Base-by-base conservation (phyloP, 2,888 invertebrate genomes). In the Phlogophora meticulosa region DNA sequence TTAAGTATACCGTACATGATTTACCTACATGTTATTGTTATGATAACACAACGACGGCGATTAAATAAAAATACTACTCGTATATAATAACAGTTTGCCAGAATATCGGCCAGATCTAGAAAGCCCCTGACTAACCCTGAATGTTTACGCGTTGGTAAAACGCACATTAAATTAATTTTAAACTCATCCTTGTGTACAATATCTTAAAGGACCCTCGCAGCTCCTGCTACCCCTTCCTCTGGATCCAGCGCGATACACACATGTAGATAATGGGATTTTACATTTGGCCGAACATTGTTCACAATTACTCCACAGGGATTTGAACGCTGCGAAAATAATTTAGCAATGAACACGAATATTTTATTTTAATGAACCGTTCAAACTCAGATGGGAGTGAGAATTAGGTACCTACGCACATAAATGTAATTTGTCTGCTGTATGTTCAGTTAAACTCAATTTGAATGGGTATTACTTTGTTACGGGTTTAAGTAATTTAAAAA, bases 281-380 rank as follows among this genome's bases (percentile, higher is more conserved):
- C 83, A 76, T 72, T 55, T 62, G 77, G 72, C 32, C 66, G 77
- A 82, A 72, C 77, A 82, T 76, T 82, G 80, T 69, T 80, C 80
- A 82, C 81, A 82, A 80, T 82, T 80, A 80, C 67, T 70, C 77
- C 40, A 45, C 65, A 67, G 72, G 72, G 80, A 80, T 62, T 65
- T 67, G 56, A 72, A 42, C 75, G 69, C 57, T 76, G 64, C 56
- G 83, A 72, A 76, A 76, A 80, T 80, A 80, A 76, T 80, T 76
- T 57, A 48, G 64, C 77, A 72, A 63, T 80, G 83, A 70, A 69
- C 72, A 61, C 53, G 63, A 59, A 68, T 80, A 76, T 80, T 72
- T 82, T 72, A 80, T 79, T 79, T 79, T 82, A 64, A 82, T 72
- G 68, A 62, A 65, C 71, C 72, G 58, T 65, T 76, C 60, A 53